Base-by-base conservation (phyloP, 2,888 invertebrate genomes). In the Tanytarsus gracilentus region DNA sequence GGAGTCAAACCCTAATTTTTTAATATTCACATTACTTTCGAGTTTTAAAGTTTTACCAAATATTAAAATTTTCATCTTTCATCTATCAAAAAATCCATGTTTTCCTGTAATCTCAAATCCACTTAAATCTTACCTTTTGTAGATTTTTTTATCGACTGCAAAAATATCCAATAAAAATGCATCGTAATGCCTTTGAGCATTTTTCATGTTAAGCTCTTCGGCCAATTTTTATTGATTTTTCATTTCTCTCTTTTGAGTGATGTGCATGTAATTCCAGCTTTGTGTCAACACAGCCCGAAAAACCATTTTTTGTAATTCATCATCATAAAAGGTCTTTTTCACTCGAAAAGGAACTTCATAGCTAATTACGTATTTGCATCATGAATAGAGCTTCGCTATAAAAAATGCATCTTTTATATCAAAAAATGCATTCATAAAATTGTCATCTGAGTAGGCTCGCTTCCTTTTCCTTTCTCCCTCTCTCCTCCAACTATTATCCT, bases 321-420 rank as follows among this genome's bases (percentile, higher is more conserved):
- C 11, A 9, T n/a, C n/a, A 44, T 44, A 23, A 16, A 44, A 44
- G 11, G 33, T 33, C 3, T 9, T 5, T 33, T 16, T 18, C 44
- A 23, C 21, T 44, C 23, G 44, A 44, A 44, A 44, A 40, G 40
- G 55, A 55, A 23, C 44, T 44, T 23, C 44, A 44, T 44, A 44
- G 44, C 40, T 55, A 55, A 55, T 55, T 55, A 55, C 26, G 55
- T 40, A 39, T 55, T 55, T 55, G 29, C 53, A 33, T 53, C 36
- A 23, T 49, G 49, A 49, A 49, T 49, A 27, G 49, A 49, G 49
- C 30, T 8, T 49, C 25, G 27, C 27, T 49, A 29, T 29, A 8
- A 18, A 51, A 51, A 51, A 18, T 44, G 21, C 40, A 44, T 30
- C 53, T 27, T 27, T 51, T 51, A 27, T 27, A 30, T 27, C n/a